Base-by-base conservation (phyloP, 2,888 invertebrate genomes). In the Plagodis dolabraria region DNA sequence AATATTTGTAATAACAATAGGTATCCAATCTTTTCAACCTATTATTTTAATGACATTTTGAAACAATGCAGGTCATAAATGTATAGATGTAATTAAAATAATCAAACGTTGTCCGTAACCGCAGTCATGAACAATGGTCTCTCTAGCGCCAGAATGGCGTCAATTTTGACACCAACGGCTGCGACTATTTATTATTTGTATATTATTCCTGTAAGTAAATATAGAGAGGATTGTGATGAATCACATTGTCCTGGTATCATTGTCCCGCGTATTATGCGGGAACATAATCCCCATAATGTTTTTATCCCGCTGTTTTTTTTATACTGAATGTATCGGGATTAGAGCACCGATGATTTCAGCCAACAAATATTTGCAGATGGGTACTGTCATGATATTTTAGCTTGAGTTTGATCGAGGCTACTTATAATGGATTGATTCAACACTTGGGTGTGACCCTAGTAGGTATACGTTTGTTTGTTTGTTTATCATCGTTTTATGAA, bases 201-300 rank as follows among this genome's bases (percentile, higher is more conserved):
- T 86, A 89, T 88, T 86, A 86, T 89, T 87, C 86, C 77, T 74
- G 84, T 82, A 88, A 87, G 88, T 90, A 90, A 89, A 88, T 89
- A 85, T 74, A 82, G 79, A 80, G 82, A 80, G 82, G 82, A 80
- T 78, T 75, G 72, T 73, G 77, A 76, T 81, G 82, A 83, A 81
- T 80, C 79, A 76, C 80, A 82, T 87, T 87, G 87, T 88, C 74
- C 69, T 70, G 72, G 70, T 69, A 70, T 77, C 81, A 83, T 86
- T 87, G 87, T 87, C 67, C 62, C 74, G 48, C 22, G 48, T n/a
- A 49, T 49, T 49, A 80, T 85, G 79, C 80, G 48, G 40, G 60
- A 46, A 52, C 42, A 48, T 56, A 61, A 61, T 61, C 53, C 53
- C 40, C 42, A 49, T 61, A 56, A 56, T 56, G 56, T 61, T 61